These are phyloP conservation scores for Scomber japonicus DNA, from an alignment of 2,113 vertebrate genomes.

Conservation along the genomic window DNA sequence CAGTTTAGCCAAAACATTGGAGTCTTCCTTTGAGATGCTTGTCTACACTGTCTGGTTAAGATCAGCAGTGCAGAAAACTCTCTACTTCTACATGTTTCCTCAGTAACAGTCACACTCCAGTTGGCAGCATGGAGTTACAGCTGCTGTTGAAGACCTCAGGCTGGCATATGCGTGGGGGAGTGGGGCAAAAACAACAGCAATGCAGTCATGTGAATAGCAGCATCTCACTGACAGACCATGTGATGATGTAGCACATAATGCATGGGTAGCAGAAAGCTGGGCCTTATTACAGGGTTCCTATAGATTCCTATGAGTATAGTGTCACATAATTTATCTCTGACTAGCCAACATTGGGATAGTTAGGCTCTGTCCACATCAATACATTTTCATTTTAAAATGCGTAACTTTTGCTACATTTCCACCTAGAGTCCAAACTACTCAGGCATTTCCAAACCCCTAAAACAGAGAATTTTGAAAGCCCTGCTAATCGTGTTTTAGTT, in stretches of 20 bases:
- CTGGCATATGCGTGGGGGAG: constrained; percentile 4
- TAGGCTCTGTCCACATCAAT: too few species aligned
- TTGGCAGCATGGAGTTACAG: constrained; percentile 1
- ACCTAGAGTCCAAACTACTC: too few species aligned
- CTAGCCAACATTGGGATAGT: neutral
- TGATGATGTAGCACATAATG: neutral
- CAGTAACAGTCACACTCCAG: constrained; percentile 34
- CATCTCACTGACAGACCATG: constrained; percentile 26
- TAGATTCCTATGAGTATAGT: neutral
- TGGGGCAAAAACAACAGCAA: neutral
- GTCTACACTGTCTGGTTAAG: neutral
- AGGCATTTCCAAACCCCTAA: too few species aligned
- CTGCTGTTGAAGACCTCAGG: constrained; percentile 34
- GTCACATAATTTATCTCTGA: neutral
- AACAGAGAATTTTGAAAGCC: too few species aligned
- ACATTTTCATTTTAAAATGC: too few species aligned
- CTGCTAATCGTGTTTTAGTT: too few species aligned
- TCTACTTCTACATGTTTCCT: constrained; percentile 4
- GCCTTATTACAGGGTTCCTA: neutral
- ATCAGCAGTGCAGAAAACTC: neutral
- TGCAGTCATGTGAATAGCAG: constrained; percentile 38
- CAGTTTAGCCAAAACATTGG: neutral
- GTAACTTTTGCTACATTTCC: too few species aligned
- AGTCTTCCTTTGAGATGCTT: neutral
- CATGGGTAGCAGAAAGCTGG: constrained; percentile 11